These are phyloP conservation scores for human DNA, from an alignment of 2,113 vertebrate species.

Conservation along the genomic window GRCh38 chrX:967001-967500, in stretches of 20 bases:
- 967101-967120: no score
- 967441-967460: rapidly evolving
- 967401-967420: not conserved
- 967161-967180: rapidly evolving
- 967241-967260: no score
- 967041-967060: rapidly evolving
- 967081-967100: rapidly evolving
- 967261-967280: no score
- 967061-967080: rapidly evolving
- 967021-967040: rapidly evolving
- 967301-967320: no score
- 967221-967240: not conserved
- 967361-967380: not conserved
- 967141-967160: not conserved
- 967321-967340: no score
- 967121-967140: rapidly evolving
- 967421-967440: no score
- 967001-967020: rapidly evolving
- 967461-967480: no score
- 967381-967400: not conserved
- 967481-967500: no score
- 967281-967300: no score
- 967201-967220: rapidly evolving
- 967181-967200: rapidly evolving
- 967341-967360: not conserved